Evolutionary conservation across 2,888 invertebrate species (phyloP).

Genomic region (Dexiosoma caninum): DNA sequence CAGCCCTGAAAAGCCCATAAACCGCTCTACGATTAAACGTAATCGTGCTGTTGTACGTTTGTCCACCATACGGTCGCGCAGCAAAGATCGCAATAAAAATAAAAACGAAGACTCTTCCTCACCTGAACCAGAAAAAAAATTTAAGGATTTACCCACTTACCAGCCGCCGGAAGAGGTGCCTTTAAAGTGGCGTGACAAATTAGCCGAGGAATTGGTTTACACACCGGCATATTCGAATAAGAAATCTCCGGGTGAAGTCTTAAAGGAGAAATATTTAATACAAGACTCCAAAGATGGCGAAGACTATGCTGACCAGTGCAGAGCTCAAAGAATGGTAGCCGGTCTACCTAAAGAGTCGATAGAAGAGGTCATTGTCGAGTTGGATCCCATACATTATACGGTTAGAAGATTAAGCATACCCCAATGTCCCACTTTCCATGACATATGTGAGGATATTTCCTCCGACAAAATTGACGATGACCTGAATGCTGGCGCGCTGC

Average conservation of each 20-base stretch:
- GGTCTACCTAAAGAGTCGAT: conserved; percentile 65
- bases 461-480: conserved; percentile 79
- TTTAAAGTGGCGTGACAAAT: conserved; percentile 81
- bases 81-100: conserved; percentile 67
- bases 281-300: conserved; percentile 79
- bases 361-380: conserved; percentile 68
- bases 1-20: conserved; percentile 44
- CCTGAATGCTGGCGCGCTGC: conserved; percentile 79
- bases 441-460: conserved; percentile 80
- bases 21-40: conserved; percentile 82
- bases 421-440: conserved; percentile 79
- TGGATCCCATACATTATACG: conserved; percentile 72
- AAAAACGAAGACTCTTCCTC: conserved; percentile 43
- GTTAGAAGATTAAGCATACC: conserved; percentile 75
- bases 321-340: conserved; percentile 59
- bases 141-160: conserved; percentile 65
- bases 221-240: conserved; percentile 74
- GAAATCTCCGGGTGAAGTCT: conserved; percentile 85
- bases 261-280: conserved; percentile 82
- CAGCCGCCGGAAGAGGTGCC: conserved; percentile 76
- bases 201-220: conserved; percentile 79
- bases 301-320: conserved; percentile 51
- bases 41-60: conserved; percentile 86
- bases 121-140: conserved; percentile 64
- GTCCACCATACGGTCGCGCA: conserved; percentile 80